Evolutionary conservation across 2,888 invertebrate genomes (phyloP).

Genomic region (Pasiphila rectangulata): DNA sequence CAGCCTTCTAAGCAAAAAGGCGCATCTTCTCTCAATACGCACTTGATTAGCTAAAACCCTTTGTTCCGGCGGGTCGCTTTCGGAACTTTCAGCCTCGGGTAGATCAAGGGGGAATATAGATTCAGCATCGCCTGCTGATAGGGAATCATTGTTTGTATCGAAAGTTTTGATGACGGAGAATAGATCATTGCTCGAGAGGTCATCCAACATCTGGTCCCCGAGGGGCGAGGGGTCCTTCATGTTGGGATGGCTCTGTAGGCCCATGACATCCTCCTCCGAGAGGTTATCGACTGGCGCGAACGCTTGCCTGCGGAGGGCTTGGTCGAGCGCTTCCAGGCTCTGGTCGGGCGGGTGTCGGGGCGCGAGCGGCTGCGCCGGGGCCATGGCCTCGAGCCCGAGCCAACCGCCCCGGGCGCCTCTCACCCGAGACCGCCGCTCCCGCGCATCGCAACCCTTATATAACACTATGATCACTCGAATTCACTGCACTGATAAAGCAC

Average conservation of each 20-base stretch:
- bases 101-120: conserved; percentile 73
- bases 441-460: conserved; percentile 69
- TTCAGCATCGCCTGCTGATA: conserved; percentile 73
- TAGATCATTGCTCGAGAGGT: conserved; percentile 81
- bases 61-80: conserved; percentile 75
- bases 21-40: conserved; percentile 85
- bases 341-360: conserved; percentile 59
- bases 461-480: conserved; percentile 50
- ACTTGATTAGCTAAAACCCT: conserved; percentile 79
- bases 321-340: conserved; percentile 53
- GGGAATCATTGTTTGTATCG: conserved; percentile 74
- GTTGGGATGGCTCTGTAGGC: conserved; percentile 78
- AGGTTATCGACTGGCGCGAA: conserved; percentile 78
- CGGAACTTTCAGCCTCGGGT: conserved; percentile 76
- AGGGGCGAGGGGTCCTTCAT: conserved; percentile 80
- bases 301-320: conserved; percentile 63
- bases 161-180: conserved; percentile 89
- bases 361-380: conserved; percentile 94
- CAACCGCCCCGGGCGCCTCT: conserved; percentile 61
- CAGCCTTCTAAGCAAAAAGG: conserved; percentile 86
- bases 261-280: conserved; percentile 81
- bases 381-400: conserved; percentile 85
- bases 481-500: conserved; percentile 57
- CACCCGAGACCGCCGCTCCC: conserved; percentile 62
- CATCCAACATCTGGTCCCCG: conserved; percentile 85